A percentile compares a stretch with the other conserved stretches of the same genome.
phyloP scores from a whole-genome alignment of 2,888 invertebrate species.

The Ellobium chinense region DNA sequence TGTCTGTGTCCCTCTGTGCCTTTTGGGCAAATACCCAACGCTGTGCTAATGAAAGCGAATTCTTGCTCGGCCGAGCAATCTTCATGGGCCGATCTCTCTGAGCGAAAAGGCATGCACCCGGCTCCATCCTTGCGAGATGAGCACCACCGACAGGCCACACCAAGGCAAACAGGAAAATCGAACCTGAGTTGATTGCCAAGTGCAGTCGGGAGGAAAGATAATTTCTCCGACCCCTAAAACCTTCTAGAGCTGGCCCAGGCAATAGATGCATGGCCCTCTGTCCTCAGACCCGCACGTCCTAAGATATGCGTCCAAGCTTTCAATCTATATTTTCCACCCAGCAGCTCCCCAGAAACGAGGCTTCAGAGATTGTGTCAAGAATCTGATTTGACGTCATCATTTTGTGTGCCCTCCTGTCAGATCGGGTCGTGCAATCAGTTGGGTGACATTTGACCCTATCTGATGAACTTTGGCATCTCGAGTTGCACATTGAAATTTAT shows the following conservation, averaged over 20 bases:
- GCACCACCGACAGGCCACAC: conserved; percentile 10
- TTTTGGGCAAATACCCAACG: conserved; percentile 38
- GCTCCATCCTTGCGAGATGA: background rate
- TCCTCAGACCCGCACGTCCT: background rate
- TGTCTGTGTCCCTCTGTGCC: background rate
- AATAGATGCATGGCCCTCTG: background rate
- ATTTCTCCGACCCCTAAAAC: conserved; percentile 29
- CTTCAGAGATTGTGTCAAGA: conserved; percentile 40
- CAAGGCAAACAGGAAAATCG: conserved; percentile 14
- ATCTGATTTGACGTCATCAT: conserved; percentile 46
- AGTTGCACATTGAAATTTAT: conserved; percentile 22
- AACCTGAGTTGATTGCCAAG: conserved; percentile 37
- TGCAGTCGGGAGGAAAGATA: conserved; percentile 42
- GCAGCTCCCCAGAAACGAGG: background rate
- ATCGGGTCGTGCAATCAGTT: conserved; percentile 37
- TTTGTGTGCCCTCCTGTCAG: conserved; percentile 37
- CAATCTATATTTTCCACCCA: conserved; percentile 38
- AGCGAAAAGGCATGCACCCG: conserved; percentile 13
- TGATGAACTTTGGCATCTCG: conserved; percentile 37
- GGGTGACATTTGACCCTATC: conserved; percentile 40
- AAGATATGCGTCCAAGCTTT: conserved; percentile 12
- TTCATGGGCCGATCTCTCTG: conserved; percentile 16
- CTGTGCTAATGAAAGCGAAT: conserved; percentile 40
- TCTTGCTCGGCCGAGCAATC: conserved; percentile 35
- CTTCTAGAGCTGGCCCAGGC: background rate